Evolutionary conservation across 1,140 invertebrate species (phyloP), one percentile per base, ranked within the genome.

Genomic region (Oscheius sp.): DNA sequence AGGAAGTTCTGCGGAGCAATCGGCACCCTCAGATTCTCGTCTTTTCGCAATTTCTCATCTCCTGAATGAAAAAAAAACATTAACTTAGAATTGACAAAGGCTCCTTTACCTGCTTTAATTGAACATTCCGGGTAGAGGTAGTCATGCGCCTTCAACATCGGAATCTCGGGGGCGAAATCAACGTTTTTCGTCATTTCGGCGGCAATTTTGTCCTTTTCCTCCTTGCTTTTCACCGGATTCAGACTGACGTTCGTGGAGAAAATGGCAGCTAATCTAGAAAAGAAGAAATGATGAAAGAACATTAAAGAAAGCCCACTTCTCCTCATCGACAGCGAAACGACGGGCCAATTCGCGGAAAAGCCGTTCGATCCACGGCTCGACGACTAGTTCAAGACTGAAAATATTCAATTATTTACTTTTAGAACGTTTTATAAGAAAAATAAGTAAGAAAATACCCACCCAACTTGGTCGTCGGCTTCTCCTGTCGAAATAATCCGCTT

Each of bases 381-480:
- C 77, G 1, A 45, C 76, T 2, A 77, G 36, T 64, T 78, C 77
- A 2, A 78, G 73, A 18, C 77, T 78, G 59, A 65, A 75, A 73
- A 69, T 20, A 73, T 26, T 46, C 15, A 20, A n/a, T 67, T 3
- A 29, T 32, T 7, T 31, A 1, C 2, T 3, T 28, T 38, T 68
- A 46, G 55, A 64, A 65, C 0, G 55, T 69, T 70, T 71, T 2
- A 72, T n/a, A 71, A 69, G 55, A 18, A 59, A 67, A 67, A 58
- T 15, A 67, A 7, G 10, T 36, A 23, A 38, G 36, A 65, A 34
- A 7, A 26, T 38, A 69, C 75, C 26, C 23, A 76, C 75, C 76
- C 76, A 23, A 77, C 74, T 77, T 77, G 76, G 52, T 77, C 76
- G 42, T 77, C 76, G 7, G 76, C 76, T 32, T 77, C 66, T 29